These are phyloP conservation scores for Agelaius phoeniceus DNA, from an alignment of 2,113 vertebrate genomes.

Conservation along the genomic window DNA sequence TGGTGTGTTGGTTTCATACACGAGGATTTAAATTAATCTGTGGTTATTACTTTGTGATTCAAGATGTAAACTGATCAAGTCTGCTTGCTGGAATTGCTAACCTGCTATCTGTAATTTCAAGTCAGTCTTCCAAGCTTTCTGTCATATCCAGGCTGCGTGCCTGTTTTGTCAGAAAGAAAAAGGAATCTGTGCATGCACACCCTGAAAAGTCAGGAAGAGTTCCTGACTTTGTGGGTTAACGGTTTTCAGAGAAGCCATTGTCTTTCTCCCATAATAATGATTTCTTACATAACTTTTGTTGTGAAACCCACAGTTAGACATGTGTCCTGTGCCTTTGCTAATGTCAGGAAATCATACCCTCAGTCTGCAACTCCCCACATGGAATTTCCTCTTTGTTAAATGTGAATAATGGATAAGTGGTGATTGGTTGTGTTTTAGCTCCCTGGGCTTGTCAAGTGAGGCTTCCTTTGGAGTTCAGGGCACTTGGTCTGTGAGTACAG, in stretches of 20 bases:
- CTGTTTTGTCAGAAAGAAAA: background rate
- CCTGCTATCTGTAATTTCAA: background rate
- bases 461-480: background rate
- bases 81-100: background rate
- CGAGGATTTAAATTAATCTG: background rate
- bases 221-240: background rate
- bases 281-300: background rate
- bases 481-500: background rate
- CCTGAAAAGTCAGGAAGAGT: background rate
- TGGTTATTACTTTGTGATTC: background rate
- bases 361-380: background rate
- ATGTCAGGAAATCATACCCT: background rate
- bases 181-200: background rate
- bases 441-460: background rate
- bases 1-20: background rate
- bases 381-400: slow-evolving; percentile 23
- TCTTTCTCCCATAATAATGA: background rate
- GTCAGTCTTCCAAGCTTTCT: background rate
- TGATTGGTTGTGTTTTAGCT: slow-evolving; percentile 23
- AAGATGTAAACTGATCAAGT: background rate
- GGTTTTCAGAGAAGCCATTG: background rate
- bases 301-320: background rate
- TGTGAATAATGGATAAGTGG: background rate
- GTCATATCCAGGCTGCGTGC: background rate
- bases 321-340: background rate